phyloP scores from a whole-genome alignment of 2,113 vertebrate species.

The Nannospalax galili region DNA sequence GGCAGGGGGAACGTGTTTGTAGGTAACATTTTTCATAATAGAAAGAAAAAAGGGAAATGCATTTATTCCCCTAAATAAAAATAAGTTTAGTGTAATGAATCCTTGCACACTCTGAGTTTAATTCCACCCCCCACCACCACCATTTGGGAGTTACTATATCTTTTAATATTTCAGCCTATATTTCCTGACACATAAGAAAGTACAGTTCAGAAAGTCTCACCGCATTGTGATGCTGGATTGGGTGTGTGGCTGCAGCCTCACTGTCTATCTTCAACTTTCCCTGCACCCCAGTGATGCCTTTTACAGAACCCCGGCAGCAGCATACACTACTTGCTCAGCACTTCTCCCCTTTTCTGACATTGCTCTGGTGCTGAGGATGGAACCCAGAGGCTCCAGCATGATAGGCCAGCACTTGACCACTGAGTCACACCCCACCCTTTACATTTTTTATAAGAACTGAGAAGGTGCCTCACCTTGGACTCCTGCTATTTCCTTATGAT shows the following conservation, averaged over 20 bases:
- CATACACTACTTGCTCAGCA: not conserved
- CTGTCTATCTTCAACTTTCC: not conserved
- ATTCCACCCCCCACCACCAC: not conserved
- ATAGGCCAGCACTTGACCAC: not conserved
- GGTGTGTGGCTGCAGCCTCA: not conserved
- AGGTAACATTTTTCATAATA: not conserved
- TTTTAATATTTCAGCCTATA: conserved; percentile 1
- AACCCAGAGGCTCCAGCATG: not conserved
- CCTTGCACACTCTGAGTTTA: too few species aligned
- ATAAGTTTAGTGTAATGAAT: not conserved
- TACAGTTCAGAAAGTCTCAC: not conserved
- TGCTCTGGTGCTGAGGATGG: not conserved
- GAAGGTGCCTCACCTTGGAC: not conserved
- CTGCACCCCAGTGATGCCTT: not conserved
- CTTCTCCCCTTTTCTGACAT: not conserved
- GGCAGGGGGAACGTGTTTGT: not conserved
- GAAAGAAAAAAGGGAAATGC: not conserved
- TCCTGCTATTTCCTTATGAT: not conserved
- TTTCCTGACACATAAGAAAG: not conserved
- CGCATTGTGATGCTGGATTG: not conserved
- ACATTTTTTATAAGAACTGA: not conserved
- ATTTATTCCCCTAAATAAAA: not conserved
- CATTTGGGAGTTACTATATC: not conserved
- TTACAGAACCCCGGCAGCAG: not conserved
- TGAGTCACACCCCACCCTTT: not conserved